phyloP scores from a whole-genome alignment of 1,140 invertebrate genomes.

The Bombus terrestris region DNA sequence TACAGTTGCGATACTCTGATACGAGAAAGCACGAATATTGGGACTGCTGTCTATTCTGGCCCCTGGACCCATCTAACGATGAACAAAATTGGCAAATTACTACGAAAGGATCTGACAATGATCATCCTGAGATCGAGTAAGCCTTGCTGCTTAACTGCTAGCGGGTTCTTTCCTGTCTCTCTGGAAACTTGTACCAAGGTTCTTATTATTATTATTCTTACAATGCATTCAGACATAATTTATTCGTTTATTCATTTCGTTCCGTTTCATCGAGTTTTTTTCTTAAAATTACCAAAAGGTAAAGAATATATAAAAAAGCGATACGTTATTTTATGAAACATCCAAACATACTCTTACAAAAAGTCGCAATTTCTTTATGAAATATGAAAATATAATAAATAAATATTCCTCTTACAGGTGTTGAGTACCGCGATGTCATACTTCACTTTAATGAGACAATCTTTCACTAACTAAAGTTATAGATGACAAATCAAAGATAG shows the following conservation, averaged over 20 bases:
- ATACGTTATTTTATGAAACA: too few relatives aligned
- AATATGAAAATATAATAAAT: too few relatives aligned
- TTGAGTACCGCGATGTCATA: slow-evolving; percentile 15
- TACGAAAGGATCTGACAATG: slow-evolving; percentile 38
- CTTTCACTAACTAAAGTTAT: not conserved
- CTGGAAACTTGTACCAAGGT: slow-evolving; percentile 56
- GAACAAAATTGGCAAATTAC: not conserved
- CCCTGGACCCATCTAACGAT: slow-evolving; percentile 38
- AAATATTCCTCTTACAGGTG: not conserved
- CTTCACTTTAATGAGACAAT: slow-evolving; percentile 14
- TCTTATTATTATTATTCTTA: not conserved
- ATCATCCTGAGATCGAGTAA: slow-evolving; percentile 42
- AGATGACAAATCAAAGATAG: too few relatives aligned
- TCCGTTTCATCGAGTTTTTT: too few relatives aligned
- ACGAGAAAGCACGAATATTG: slow-evolving; percentile 46
- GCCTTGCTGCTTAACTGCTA: slow-evolving; percentile 53
- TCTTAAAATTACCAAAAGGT: too few relatives aligned
- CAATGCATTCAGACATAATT: not conserved
- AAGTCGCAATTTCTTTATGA: too few relatives aligned
- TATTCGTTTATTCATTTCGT: too few relatives aligned
- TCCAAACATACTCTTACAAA: too few relatives aligned
- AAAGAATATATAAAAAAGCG: too few relatives aligned
- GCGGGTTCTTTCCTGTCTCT: slow-evolving; percentile 60
- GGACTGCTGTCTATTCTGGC: slow-evolving; percentile 25
- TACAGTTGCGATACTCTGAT: slow-evolving; percentile 53